phyloP scores from a whole-genome alignment of 2,113 vertebrate genomes.

The Brachyhypopomus gauderio region DNA sequence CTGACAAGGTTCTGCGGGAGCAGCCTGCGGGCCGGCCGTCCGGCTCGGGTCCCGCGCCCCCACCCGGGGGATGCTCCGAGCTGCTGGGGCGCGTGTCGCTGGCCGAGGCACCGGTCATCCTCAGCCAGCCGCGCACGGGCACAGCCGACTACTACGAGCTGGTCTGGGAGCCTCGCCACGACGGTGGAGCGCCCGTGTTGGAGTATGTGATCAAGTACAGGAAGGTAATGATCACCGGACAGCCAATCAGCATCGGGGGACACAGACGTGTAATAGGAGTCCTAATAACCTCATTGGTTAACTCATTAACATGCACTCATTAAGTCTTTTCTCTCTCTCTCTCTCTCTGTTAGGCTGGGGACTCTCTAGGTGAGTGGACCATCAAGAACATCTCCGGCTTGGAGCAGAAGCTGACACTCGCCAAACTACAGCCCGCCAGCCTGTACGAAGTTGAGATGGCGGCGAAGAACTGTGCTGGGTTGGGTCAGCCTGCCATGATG shows the following conservation, averaged over 20 bases:
- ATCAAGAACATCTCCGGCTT: constrained; percentile 81
- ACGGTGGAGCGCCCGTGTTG: constrained; percentile 80
- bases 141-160: constrained; percentile 93
- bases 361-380: constrained; percentile 82
- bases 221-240: constrained; percentile 77
- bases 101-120: constrained; percentile 91
- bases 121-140: constrained; percentile 90
- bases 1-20: constrained; percentile 76
- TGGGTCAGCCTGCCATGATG: constrained; percentile 97
- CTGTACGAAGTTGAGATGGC: constrained; percentile 97
- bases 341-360: constrained; percentile 79
- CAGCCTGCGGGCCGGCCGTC: constrained; percentile 68
- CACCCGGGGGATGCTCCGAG: constrained; percentile 75
- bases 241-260: too few species aligned
- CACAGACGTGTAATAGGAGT: too few species aligned
- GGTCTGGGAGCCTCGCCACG: constrained; percentile 89
- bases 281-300: not conserved
- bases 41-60: constrained; percentile 60
- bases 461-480: constrained; percentile 87
- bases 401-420: constrained; percentile 84
- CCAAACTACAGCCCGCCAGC: constrained; percentile 88
- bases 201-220: constrained; percentile 92
- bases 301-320: not conserved
- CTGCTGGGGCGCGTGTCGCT: constrained; percentile 72
- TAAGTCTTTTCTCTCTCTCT: not conserved